Base-by-base conservation (phyloP, 2,113 vertebrate genomes). In the Otocyon megalotis region DNA sequence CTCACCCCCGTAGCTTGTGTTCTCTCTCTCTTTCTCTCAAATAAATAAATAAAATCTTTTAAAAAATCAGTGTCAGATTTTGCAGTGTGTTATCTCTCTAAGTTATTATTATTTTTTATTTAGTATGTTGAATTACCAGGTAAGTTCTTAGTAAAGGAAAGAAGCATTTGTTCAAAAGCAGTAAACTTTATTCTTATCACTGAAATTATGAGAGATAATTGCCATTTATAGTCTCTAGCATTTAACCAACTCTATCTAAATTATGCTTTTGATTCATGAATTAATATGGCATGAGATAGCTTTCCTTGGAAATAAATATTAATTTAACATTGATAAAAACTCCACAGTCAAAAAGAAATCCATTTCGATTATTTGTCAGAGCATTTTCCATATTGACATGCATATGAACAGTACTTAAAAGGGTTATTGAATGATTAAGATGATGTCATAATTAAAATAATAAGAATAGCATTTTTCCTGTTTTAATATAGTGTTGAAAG, bases 231-330 rank as follows among this genome's bases (percentile, higher is more conserved):
- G 71, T 53, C 30, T 50, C 20, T 88, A 81, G 9, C 30, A 56
- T 56, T 88, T 72, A 84, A 67, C 72, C n/a, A 82, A 12, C 43
- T 88, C 32, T 89, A 26, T 76, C 19, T 96, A 83, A 76, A 71
- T 90, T 95, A 82, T 71, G 4, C 15, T 83, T 96, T 94, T 53
- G 53, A 37, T 58, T 85, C 8, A 83, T 89, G 37, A 81, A 48
- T 88, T 96, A 94, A 85, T 77, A 62, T 37, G 8, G 3, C 8
- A 30, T 22, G 35, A 81, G 14, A 15, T 56, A 56, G 58, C n/a
- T 90, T 95, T 74, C 77, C 48, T 83, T 6, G 16, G 62, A 80
- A 95, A 82, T 50, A 94, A 88, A 60, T 89, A 85, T 82, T 82
- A 88, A 26, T 77, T 88, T 93, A 56, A 53, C 92, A 80, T 56